Base-by-base conservation (phyloP, 2,113 vertebrate genomes). In the Heterocephalus glaber region DNA sequence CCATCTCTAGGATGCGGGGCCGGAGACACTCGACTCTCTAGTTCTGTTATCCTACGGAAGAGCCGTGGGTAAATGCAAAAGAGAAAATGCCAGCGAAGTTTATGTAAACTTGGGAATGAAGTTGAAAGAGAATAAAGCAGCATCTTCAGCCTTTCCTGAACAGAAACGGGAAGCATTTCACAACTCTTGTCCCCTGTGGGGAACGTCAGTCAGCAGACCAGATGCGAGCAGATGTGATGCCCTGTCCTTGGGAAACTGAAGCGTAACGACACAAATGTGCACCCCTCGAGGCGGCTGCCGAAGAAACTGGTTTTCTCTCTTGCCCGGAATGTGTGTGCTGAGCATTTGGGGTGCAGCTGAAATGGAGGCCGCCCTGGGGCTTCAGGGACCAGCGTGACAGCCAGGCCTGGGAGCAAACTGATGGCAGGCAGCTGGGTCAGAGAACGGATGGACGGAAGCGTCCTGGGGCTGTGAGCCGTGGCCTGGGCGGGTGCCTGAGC, bases 161-260 rank as follows among this genome's bases (percentile, higher is more conserved):
- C 79, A 89, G 56, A 86, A 84, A 83, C n/a, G 65, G 76, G 44
- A 92, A 13, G 12, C 49, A 38, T 92, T 70, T 85, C 19, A 65
- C 22, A n/a, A 41, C 1, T 13, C 17, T 22, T 70, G 22, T 60
- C 30, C 7, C 13, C 52, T 0, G 5, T 41, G 85, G 52, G 58
- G 6, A 66, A 3, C 12, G n/a, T 54, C 41, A 20, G 88, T 89
- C 77, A 66, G 20, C 5, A 92, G 85, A 90, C 56, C 49, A 61
- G 77, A 74, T 68, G 38, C 76, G 70, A 35, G 54, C 19, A 80
- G 94, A 96, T 89, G 86, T 47, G 47, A 84, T 47, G 90, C 49
- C 90, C 49, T 19, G 84, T 95, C 88, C 84, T 63, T 49, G 85
- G 70, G 61, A 95, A 90, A 96, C 92, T 72, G n/a, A 95, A 26